Conservation (phyloP, 2,797 vertebrate species). For the Tragelaphus eurycerus region DNA sequence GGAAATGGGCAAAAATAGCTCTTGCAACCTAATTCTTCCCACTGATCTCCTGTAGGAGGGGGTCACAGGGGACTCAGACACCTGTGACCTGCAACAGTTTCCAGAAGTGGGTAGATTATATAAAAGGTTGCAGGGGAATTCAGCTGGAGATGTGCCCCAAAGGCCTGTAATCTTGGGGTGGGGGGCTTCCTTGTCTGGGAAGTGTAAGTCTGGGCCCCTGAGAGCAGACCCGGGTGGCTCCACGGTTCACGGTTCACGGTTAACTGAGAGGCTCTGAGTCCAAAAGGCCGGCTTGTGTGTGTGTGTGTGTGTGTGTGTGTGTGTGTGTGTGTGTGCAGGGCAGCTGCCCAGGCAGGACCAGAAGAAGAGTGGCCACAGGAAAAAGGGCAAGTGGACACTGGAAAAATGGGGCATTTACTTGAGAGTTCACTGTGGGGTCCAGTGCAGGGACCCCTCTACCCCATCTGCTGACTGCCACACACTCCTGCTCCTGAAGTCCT, state of each 20-base stretch:
- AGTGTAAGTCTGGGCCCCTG: background rate
- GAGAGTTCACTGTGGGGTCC: background rate
- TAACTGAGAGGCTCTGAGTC: background rate
- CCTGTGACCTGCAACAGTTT: conserved; percentile 47
- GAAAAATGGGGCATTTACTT: background rate
- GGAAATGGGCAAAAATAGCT: conserved; percentile 64
- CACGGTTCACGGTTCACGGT: background rate
- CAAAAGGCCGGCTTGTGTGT: background rate
- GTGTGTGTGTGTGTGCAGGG: too few relatives aligned
- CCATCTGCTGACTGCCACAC: background rate
- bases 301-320: background rate
- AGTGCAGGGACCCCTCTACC: background rate
- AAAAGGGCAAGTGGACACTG: background rate
- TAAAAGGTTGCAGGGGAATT: conserved; percentile 30
- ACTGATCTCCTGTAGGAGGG: conserved; percentile 61
- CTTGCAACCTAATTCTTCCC: conserved; percentile 59
- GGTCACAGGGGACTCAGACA: conserved; percentile 35
- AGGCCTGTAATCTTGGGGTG: conserved; percentile 2
- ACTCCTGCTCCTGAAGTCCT: background rate
- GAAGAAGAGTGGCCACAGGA: background rate
- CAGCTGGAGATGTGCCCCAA: background rate
- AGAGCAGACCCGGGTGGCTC: background rate
- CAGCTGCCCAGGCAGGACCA: background rate
- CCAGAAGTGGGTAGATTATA: conserved; percentile 59
- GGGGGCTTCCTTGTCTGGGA: background rate